Base-by-base conservation (phyloP, 2,797 vertebrate genomes). In the Lutjanus argentimaculatus region DNA sequence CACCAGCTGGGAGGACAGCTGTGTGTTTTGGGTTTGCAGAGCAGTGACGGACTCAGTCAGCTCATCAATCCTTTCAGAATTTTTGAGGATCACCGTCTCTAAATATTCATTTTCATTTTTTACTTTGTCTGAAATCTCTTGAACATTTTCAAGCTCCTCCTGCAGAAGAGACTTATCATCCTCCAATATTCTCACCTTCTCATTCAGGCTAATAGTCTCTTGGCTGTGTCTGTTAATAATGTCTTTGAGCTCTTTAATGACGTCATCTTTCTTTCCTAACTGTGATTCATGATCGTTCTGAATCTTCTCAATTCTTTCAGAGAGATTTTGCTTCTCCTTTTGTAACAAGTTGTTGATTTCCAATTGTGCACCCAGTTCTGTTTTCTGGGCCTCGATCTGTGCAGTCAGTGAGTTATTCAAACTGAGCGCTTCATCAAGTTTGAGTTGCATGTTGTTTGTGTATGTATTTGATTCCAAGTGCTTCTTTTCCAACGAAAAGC, bases 21-120 rank as follows among this genome's bases (percentile, higher is more conserved):
- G 91, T 5, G 57, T 65, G 61, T 96, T 97, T 51, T 97, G 95
- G 1, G 85, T 79, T 68, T 97, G 95, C 51, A 96, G 84, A 43
- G 64, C 80, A 19, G 85, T 88, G 15, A 97, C n/a, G 0, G 85
- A 92, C 63, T 97, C 97, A 0, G 95, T 96, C 73, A 97, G 91
- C 59, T 96, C 92, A 22, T 97, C 95, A 0, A 97, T 94, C 61
- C 89, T 95, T 83, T 97, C 96, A 0, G 95, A 91, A 49, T 96
- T 96, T 83, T 96, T 96, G 4, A 97, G 96, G 71, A 97, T 93
- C 30, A 97, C 91, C 0, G 95, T 96, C 87, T 97, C 97, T 82
- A 98, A 91, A 89, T 95, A 96, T 36, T 98, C 97, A 17, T 95
- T 97, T 92, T 98, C 97, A 65, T 96, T 97, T 85, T 97, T 97